Evolutionary conservation across 2,113 vertebrate genomes (phyloP), one percentile per base, ranked within the genome.

Genomic region (Typhlomys cinereus): DNA sequence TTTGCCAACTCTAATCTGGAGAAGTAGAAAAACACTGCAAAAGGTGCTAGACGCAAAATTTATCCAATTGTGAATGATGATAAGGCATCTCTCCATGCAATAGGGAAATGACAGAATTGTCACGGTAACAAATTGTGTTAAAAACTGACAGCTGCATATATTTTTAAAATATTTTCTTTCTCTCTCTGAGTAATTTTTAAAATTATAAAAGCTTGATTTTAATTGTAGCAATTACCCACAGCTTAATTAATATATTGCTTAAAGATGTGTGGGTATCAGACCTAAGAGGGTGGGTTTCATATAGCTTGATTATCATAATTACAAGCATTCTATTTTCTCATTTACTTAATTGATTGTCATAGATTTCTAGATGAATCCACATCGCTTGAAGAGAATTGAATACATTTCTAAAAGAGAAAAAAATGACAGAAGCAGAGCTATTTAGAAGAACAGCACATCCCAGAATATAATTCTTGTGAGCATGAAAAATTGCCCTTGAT

Each of bases 241-340:
- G 54, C 84, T 98, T 98, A 98, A 98, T 98, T 98, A 98, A 98
- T 96, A 97, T 96, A 97, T 96, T 97, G 95, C 94, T 98, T 96
- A 44, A 95, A 98, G 98, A 98, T 97, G 96, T 70, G 94, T 89
- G 95, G 97, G 96, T 97, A 97, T 92, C 96, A 96, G 81, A 93
- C 95, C 82, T 94, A 95, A 95, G 81, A 97, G 96, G 88, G 92
- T 96, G 94, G 94, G 97, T 98, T 97, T 96, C 89, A 74, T 93
- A 91, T 96, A 96, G 93, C 94, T 97, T 96, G 93, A 98, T 98
- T 97, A 98, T 97, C 97, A 97, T 97, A 98, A 98, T 98, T 98
- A 97, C 93, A 97, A 97, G 96, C 95, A 95, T 97, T 97, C 94
- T 98, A 95, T 98, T 98, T 98, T 95, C 97, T 97, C 96, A 98